A percentile compares a stretch with the other conserved stretches of the same genome.
phyloP scores from a whole-genome alignment of 2,113 vertebrate genomes.

The Tyto alba region DNA sequence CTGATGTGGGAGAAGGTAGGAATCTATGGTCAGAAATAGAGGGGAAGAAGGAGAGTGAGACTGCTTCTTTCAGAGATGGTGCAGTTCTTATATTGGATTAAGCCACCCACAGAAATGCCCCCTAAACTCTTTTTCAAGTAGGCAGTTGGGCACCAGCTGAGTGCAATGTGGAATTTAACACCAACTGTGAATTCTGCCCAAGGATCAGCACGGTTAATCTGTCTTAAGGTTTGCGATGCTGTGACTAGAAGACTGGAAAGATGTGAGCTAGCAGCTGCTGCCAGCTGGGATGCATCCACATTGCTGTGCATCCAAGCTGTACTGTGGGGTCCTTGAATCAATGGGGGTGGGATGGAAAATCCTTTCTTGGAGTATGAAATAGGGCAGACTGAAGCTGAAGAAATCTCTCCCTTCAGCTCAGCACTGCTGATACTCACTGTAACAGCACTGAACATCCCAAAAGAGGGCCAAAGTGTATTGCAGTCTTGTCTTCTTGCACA shows the following conservation, averaged over 20 bases:
- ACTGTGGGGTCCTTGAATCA: background rate
- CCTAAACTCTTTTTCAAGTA: background rate
- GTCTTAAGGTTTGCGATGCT: background rate
- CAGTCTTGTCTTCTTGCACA: background rate
- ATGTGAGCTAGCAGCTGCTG: background rate
- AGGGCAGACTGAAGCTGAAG: background rate
- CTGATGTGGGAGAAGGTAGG: background rate
- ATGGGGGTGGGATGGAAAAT: background rate
- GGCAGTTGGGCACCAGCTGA: background rate
- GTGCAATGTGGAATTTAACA: background rate
- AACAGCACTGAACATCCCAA: background rate
- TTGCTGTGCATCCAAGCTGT: background rate
- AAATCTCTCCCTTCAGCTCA: background rate
- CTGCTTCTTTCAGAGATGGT: background rate
- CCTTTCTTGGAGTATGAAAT: background rate
- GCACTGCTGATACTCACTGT: background rate
- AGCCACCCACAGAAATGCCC: background rate
- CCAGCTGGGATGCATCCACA: background rate
- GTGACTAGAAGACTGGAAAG: background rate
- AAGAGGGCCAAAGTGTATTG: background rate
- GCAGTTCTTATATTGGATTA: background rate
- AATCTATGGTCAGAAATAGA: background rate
- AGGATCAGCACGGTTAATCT: background rate
- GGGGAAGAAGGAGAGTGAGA: background rate
- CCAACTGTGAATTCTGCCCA: background rate